A percentile compares a stretch with the other conserved stretches of the same genome.
phyloP scores from a whole-genome alignment of 2,113 vertebrate genomes.

The Myotis brandtii region DNA sequence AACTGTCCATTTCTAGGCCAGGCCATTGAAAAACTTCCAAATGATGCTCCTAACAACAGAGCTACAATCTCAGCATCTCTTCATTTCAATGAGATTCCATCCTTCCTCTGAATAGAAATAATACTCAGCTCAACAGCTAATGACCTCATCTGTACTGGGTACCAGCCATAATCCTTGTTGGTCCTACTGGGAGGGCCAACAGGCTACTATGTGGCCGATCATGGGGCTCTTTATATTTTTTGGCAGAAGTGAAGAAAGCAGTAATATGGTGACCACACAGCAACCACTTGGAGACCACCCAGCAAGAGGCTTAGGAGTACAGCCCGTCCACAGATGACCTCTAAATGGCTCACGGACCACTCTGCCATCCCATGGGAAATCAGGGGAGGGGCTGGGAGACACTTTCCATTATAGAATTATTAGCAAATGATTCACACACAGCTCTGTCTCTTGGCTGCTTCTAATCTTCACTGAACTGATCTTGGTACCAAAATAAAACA shows the following conservation, averaged over 20 bases:
- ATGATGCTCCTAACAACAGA: not conserved
- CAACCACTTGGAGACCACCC: constrained; percentile 55
- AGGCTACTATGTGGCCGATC: not conserved
- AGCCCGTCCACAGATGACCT: not conserved
- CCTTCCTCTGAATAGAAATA: constrained; percentile 27
- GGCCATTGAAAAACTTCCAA: constrained; percentile 32
- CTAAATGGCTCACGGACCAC: not conserved
- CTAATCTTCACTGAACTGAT: constrained; percentile 45
- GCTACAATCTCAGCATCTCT: not conserved
- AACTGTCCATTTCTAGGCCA: constrained; percentile 4
- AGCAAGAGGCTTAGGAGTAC: not conserved
- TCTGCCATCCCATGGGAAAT: not conserved
- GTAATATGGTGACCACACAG: constrained; percentile 42
- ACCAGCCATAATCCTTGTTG: constrained; percentile 3
- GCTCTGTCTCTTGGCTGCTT: constrained; percentile 59
- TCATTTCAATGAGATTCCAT: not conserved
- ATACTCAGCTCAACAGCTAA: not conserved
- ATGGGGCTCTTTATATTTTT: constrained; percentile 30
- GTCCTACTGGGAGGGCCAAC: not conserved
- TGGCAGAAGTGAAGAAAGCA: constrained; percentile 11
- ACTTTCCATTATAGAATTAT: not conserved
- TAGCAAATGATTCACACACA: not conserved
- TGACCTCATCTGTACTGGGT: constrained; percentile 1
- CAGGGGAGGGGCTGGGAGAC: not conserved
- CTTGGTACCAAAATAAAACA: constrained; percentile 67